Base-by-base conservation (phyloP, 2,797 vertebrate genomes). In the Poeciliopsis presidionis region DNA sequence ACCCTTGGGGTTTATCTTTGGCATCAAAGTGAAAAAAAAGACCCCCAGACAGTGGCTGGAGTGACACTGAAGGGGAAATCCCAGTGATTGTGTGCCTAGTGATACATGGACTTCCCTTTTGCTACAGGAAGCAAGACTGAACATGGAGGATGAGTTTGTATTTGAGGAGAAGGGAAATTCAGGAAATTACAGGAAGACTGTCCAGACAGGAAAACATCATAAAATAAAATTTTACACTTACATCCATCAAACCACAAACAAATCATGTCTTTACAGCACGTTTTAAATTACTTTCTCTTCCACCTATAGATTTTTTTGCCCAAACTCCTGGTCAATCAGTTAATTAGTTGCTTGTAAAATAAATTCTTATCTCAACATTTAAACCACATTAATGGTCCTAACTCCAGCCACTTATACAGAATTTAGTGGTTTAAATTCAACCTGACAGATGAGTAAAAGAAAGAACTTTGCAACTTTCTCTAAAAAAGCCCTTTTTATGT, bases 131-230 rank as follows among this genome's bases (percentile, higher is more conserved):
- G 74, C 75, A 55, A 65, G 74, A 49, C 65, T 70, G 76, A 81
- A 49, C 39, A 7, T 70, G 72, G 70, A 36, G 45, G 8, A 12
- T 74, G 77, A 75, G 70, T 1, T 72, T 81, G 80, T 76, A 39
- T 67, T 75, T 25, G 84, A 84, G 89, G 86, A 93, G 87, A 90
- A 92, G 79, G 91, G 86, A 85, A 91, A 91, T 90, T 91, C 83
- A 81, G 85, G 84, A 87, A 89, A 89, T 63, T 75, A 73, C 81
- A 79, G 81, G 86, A 81, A 86, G 91, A 92, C 75, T 92, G 91
- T 88, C 73, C 85, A 74, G 87, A 78, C 91, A 91, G 84, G 83
- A 88, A 85, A 79, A 86, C 39, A 78, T 77, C 57, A 7, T 46
- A n/a, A 57, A 82, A 76, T 46, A 78, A 71, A 59, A 5, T 2